A percentile compares a stretch with the other conserved stretches of the same genome.
These are phyloP conservation scores for Philypnodon macrostomus DNA, from an alignment of 2,797 vertebrate species.

Conservation along the genomic window DNA sequence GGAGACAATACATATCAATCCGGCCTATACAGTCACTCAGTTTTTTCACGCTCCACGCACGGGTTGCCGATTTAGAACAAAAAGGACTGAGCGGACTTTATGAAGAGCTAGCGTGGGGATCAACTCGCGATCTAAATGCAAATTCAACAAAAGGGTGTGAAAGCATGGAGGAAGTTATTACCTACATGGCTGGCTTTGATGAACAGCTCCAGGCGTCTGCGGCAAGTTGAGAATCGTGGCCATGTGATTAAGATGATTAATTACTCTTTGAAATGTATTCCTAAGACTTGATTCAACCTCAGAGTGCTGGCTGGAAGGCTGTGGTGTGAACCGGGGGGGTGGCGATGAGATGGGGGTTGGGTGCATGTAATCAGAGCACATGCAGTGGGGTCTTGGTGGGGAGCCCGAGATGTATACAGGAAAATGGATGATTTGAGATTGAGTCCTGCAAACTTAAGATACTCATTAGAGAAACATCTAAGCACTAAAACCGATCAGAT, in stretches of 20 bases:
- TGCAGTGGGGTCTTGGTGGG: conserved; percentile 17
- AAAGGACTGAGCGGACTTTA: conserved; percentile 58
- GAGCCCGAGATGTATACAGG: conserved; percentile 2
- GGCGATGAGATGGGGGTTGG: too few relatives aligned
- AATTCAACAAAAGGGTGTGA: conserved; percentile 59
- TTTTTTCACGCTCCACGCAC: conserved; percentile 25
- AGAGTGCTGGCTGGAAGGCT: conserved; percentile 25
- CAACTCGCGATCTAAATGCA: conserved; percentile 73
- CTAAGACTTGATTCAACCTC: conserved; percentile 37
- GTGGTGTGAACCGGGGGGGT: conserved; percentile 28
- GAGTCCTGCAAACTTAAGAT: conserved; percentile 1
- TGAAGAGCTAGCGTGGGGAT: conserved; percentile 62
- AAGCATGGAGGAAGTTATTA: conserved; percentile 71
- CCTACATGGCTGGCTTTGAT: conserved; percentile 75
- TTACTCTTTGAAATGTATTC: conserved; percentile 65
- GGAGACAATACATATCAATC: conserved; percentile 38
- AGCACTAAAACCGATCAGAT: conserved; percentile 1
- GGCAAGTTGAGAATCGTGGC: conserved; percentile 62
- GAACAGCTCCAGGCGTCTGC: conserved; percentile 63
- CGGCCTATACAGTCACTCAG: conserved; percentile 38
- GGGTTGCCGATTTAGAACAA: conserved; percentile 50
- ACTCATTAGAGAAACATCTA: conserved; percentile 11
- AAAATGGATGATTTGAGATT: background rate
- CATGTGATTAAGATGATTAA: conserved; percentile 76
- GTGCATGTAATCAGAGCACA: conserved; percentile 35